Percentiles rank a stretch among this genome's conserved stretches.
Evolutionary conservation across 1,140 invertebrate genomes (phyloP).

Genomic region (Trichonephila inaurata): DNA sequence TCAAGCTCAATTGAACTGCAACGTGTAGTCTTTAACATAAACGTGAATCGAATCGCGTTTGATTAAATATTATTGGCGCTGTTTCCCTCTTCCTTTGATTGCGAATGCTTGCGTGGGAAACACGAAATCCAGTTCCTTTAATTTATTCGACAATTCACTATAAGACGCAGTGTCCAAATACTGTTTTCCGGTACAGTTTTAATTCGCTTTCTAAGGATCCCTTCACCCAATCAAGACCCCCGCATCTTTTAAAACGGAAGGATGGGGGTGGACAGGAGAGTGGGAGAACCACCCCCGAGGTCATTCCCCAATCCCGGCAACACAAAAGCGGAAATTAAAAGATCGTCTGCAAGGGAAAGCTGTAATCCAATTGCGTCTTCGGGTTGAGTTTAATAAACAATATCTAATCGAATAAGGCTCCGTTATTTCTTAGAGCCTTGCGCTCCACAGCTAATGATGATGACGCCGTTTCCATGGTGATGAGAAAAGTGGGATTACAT

Average conservation of each 20-base stretch:
- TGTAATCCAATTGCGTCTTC: constrained; percentile 73
- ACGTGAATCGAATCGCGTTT: too few species aligned
- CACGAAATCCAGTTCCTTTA: too few species aligned
- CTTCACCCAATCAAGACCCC: constrained; percentile 35
- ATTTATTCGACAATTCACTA: neutral
- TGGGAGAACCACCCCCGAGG: constrained; percentile 44
- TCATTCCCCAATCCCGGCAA: constrained; percentile 52
- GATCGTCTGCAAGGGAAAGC: constrained; percentile 65
- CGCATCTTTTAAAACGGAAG: constrained; percentile 7
- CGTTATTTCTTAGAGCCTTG: constrained; percentile 72
- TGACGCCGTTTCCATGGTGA: constrained; percentile 72
- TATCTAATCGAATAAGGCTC: constrained; percentile 75
- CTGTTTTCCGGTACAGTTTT: neutral
- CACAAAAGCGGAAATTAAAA: constrained; percentile 75
- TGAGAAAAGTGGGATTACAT: constrained; percentile 71
- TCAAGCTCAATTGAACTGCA: too few species aligned
- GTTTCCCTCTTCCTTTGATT: too few species aligned
- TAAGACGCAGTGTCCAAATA: neutral
- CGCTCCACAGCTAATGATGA: constrained; percentile 69
- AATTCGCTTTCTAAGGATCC: constrained; percentile 23
- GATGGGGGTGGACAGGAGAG: neutral
- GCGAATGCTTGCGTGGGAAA: too few species aligned
- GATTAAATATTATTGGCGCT: too few species aligned
- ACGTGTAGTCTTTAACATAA: too few species aligned
- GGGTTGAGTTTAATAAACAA: constrained; percentile 75